Conservation (phyloP, 2,113 vertebrate species). For the Balaenoptera acutorostrata region DNA sequence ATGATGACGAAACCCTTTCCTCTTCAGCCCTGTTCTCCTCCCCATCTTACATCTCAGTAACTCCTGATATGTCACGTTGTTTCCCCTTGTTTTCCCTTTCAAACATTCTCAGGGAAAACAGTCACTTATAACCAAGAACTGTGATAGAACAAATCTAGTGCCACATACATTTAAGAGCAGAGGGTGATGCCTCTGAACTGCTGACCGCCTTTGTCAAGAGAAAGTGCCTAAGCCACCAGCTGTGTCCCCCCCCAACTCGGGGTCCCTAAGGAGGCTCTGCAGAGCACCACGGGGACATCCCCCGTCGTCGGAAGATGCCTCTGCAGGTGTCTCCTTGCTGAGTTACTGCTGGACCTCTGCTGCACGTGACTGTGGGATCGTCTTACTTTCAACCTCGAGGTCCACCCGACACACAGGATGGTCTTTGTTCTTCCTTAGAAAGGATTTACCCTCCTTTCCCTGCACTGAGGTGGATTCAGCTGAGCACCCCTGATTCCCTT, state of each 20-base stretch:
- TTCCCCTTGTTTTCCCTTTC: neutral
- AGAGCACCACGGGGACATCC: neutral
- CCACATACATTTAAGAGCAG: neutral
- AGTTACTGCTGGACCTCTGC: neutral
- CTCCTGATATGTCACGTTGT: no score
- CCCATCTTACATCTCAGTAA: neutral
- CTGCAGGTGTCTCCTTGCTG: no score
- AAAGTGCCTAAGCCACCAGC: neutral
- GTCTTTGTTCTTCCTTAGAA: neutral
- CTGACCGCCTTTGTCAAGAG: neutral
- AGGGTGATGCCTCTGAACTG: neutral
- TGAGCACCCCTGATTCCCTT: neutral
- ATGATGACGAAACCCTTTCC: rapidly evolving
- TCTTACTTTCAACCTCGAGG: neutral
- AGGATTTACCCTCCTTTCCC: neutral
- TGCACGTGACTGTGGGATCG: neutral
- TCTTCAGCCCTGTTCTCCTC: neutral
- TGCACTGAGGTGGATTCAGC: neutral
- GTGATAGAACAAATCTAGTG: neutral
- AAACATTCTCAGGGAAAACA: neutral
- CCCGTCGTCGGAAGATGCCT: rapidly evolving
- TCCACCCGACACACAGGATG: no score
- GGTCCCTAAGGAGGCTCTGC: neutral
- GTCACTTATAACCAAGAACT: neutral
- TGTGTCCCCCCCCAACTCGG: neutral